Base-by-base conservation (phyloP, 2,113 vertebrate genomes). In the Perognathus longimembris region DNA sequence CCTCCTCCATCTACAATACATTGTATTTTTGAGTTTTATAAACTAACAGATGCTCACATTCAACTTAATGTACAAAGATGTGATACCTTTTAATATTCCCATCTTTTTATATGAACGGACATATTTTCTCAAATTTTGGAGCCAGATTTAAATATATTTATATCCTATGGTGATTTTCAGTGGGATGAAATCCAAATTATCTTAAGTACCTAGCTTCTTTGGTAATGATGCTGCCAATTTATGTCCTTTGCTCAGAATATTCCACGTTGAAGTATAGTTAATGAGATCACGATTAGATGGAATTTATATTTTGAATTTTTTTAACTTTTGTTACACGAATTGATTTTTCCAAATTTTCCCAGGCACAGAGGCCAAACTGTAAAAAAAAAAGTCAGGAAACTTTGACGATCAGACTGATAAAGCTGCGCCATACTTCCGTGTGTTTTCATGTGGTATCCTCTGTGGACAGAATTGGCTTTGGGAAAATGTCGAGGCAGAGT, bases 301-400 rank as follows among this genome's bases (percentile, higher is more conserved):
- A 74, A 15, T 79, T 17, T 63, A 18, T 30, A 38, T 54, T 76
- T 86, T 45, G 40, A 42, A 21, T 1, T 59, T 61, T 59, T 61
- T 71, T 28, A 11, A 10, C 11, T 88, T 88, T 93, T 80, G 20
- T 84, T 61, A 45, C 1, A 61, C n/a, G 66, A 76, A 4, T 77
- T 83, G 61, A 40, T 84, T 74, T 17, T 6, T 67, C n/a, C 45
- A 45, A 45, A 3, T 3, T 67, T 73, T 22, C 28, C 7, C 11
- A 81, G 26, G 0, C 73, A 40, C 57, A 76, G 6, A 89, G n/a
- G 59, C 4, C 71, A 9, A 83, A 30, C 64, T 45, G 38, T 86
- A 24, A 73, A n/a, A n/a, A n/a, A n/a, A n/a, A 87, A 95, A 71
- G 15, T 78, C 66, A 75, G 50, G 59, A 80, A 94, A 73, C 63